These are phyloP conservation scores for Orius laevigatus DNA, from an alignment of 1,140 invertebrate genomes.

Conservation along the genomic window DNA sequence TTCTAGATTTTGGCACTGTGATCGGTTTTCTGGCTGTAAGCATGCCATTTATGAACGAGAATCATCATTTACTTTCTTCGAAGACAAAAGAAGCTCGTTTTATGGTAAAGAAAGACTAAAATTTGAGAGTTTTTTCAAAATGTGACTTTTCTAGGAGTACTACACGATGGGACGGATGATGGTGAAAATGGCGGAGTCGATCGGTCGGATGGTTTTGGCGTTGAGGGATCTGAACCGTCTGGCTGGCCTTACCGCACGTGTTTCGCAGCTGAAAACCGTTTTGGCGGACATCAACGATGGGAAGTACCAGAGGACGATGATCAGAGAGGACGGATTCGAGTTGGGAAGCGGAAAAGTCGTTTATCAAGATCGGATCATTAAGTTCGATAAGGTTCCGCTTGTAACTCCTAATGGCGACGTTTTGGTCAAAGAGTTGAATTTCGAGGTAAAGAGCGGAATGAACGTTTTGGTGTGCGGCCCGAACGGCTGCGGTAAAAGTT, in stretches of 20 bases:
- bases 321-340: slow-evolving; percentile 31
- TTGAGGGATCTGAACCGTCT: slow-evolving; percentile 85
- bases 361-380: slow-evolving; percentile 80
- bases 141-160: slow-evolving; percentile 46
- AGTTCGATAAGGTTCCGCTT: slow-evolving; percentile 83
- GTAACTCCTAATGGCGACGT: slow-evolving; percentile 96
- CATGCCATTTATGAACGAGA: slow-evolving; percentile 71
- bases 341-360: slow-evolving; percentile 68
- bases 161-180: slow-evolving; percentile 95
- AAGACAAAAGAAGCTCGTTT: slow-evolving; percentile 48
- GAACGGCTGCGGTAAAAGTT: slow-evolving; percentile 95
- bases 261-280: slow-evolving; percentile 77
- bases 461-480: slow-evolving; percentile 95
- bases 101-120: slow-evolving; percentile 33
- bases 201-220: slow-evolving; percentile 82
- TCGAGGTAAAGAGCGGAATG: slow-evolving; percentile 86
- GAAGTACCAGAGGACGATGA: slow-evolving; percentile 76
- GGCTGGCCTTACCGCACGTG: slow-evolving; percentile 82
- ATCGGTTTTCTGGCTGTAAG: slow-evolving; percentile 92
- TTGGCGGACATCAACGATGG: slow-evolving; percentile 75
- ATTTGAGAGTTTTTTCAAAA: neutral
- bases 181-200: slow-evolving; percentile 90
- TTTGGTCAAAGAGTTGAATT: slow-evolving; percentile 70
- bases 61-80: slow-evolving; percentile 42
- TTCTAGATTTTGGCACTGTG: slow-evolving; percentile 77